Evolutionary conservation across 2,888 invertebrate species (phyloP).

Genomic region (Drosophila paramelanica): DNA sequence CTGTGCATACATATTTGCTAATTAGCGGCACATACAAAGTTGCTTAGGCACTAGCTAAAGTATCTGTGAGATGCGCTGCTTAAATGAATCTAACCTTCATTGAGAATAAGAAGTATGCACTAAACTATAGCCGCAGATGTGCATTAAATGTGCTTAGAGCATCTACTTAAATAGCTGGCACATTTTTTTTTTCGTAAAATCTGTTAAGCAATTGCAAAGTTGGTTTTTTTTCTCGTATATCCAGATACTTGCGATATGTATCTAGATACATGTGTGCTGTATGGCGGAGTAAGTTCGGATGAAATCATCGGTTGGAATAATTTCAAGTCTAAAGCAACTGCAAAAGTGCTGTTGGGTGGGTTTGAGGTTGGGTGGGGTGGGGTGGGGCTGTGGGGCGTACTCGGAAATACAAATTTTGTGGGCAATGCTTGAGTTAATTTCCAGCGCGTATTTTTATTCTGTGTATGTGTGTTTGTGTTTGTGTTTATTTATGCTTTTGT

Average conservation of each 20-base stretch:
- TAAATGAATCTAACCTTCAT: slow-evolving; percentile 73
- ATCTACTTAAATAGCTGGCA: slow-evolving; percentile 23
- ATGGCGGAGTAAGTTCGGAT: slow-evolving; percentile 70
- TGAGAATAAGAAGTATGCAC: slow-evolving; percentile 36
- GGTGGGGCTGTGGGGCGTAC: slow-evolving; percentile 5
- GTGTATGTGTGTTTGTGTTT: slow-evolving; percentile 21
- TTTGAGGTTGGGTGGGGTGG: slow-evolving; percentile 8
- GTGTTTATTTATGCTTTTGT: slow-evolving; percentile 66
- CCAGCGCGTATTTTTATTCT: slow-evolving; percentile 35
- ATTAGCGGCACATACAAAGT: slow-evolving; percentile 55
- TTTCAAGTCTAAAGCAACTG: slow-evolving; percentile 60
- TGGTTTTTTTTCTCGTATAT: slow-evolving; percentile 24
- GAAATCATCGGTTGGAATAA: slow-evolving; percentile 77
- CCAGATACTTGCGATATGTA: slow-evolving; percentile 39
- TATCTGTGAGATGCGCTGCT: slow-evolving; percentile 28
- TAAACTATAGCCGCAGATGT: slow-evolving; percentile 14
- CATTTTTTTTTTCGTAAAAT: slow-evolving; percentile 18
- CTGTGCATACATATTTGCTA: slow-evolving; percentile 69
- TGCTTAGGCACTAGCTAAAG: slow-evolving; percentile 27
- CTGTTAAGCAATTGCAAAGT: slow-evolving; percentile 34
- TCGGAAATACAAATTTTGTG: slow-evolving; percentile 50
- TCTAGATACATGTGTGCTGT: slow-evolving; percentile 27
- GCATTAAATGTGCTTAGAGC: slow-evolving; percentile 27
- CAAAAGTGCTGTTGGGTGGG: slow-evolving; percentile 6
- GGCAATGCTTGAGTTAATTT: slow-evolving; percentile 62